Evolutionary conservation across 64 coral and sea anemone species (phyloP).

Genomic region (Orbicella faveolata): DNA sequence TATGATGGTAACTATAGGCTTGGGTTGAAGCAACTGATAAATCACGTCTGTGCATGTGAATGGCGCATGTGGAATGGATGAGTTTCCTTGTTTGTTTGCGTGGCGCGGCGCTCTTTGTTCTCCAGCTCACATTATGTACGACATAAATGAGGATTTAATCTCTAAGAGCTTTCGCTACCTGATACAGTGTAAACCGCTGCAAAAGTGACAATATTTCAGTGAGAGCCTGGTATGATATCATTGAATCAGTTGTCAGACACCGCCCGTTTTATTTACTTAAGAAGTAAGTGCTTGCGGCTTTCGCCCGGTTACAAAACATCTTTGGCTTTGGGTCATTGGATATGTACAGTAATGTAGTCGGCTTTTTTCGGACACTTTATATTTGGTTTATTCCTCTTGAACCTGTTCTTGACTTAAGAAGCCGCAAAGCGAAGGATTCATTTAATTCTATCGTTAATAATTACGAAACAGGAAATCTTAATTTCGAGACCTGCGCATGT

Average conservation of each 20-base stretch:
- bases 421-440: constrained; percentile 32
- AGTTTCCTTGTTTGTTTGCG: background rate
- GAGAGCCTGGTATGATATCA: background rate
- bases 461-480: constrained; percentile 32
- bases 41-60: background rate
- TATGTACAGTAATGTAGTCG: constrained; percentile 27
- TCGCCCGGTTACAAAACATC: background rate
- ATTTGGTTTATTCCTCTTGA: constrained; percentile 18
- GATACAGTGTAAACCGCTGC: constrained; percentile 17
- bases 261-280: constrained; percentile 28
- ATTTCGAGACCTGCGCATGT: background rate
- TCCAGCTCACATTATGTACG: background rate
- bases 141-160: constrained; percentile 19
- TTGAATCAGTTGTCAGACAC: background rate
- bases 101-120: constrained; percentile 27
- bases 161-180: constrained; percentile 9
- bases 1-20: background rate
- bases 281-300: background rate
- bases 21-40: background rate
- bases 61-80: background rate
- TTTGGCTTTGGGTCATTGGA: background rate
- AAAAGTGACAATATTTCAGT: background rate
- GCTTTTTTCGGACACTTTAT: background rate
- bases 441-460: constrained; percentile 33
- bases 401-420: constrained; percentile 31